These are phyloP conservation scores for Bagarius yarrelli DNA, from an alignment of 2,113 vertebrate genomes.

Conservation along the genomic window DNA sequence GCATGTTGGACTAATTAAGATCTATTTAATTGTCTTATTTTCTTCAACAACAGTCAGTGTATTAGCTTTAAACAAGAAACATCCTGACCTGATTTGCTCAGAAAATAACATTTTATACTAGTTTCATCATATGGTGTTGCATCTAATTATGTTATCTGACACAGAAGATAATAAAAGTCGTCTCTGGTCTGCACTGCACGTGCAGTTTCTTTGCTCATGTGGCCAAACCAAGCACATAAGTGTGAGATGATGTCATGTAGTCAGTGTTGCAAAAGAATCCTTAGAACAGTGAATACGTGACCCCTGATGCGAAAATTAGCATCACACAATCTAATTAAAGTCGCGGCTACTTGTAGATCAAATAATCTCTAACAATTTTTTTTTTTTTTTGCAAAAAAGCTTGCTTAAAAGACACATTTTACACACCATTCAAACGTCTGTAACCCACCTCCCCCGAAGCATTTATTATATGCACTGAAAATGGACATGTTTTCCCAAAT, in stretches of 20 bases:
- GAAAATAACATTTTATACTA: background rate
- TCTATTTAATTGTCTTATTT: background rate
- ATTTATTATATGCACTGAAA: background rate
- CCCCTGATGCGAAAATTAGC: background rate
- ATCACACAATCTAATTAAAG: conserved; percentile 3
- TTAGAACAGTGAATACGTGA: background rate
- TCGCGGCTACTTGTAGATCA: background rate
- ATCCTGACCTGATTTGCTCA: background rate
- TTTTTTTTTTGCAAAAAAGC: background rate
- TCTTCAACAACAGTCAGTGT: background rate
- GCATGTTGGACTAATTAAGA: conserved; percentile 6
- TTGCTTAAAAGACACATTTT: background rate
- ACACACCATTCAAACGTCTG: background rate
- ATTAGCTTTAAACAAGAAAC: background rate
- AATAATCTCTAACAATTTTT: background rate
- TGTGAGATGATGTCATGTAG: conserved; percentile 32
- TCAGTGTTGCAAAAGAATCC: conserved; percentile 7
- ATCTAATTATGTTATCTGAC: background rate
- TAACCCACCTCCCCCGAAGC: background rate
- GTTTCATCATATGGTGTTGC: background rate
- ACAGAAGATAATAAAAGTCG: background rate
- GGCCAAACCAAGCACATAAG: conserved; percentile 12
- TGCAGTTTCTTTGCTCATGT: conserved; percentile 7
- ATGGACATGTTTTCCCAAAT: background rate
- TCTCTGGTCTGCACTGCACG: background rate